Conservation (phyloP, 1,140 invertebrate species). For the Drosophila suzukii region DNA sequence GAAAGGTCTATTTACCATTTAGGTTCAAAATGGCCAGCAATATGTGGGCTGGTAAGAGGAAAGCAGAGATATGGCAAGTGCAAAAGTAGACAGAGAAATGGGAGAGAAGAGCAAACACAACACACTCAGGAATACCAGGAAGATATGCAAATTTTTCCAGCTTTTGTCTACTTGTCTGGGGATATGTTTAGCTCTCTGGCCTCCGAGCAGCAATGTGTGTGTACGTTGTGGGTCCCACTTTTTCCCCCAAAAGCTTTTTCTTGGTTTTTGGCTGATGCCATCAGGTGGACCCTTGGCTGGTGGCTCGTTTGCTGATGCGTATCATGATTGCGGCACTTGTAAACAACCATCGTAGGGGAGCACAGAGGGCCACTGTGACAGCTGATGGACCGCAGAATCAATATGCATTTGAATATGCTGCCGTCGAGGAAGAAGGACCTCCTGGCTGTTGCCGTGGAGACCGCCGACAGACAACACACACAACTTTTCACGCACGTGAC, state of each 20-base stretch:
- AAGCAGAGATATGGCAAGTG: slow-evolving; percentile 39
- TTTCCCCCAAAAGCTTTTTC: slow-evolving; percentile 8
- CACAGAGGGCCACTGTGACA: slow-evolving; percentile 14
- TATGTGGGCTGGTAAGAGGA: slow-evolving; percentile 7
- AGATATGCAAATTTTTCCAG: slow-evolving; percentile 66
- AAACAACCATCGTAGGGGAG: slow-evolving; percentile 48
- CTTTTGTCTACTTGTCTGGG: slow-evolving; percentile 61
- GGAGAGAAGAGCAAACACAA: slow-evolving; percentile 20
- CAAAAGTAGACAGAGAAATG: slow-evolving; percentile 26
- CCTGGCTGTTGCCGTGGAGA: background rate
- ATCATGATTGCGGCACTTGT: slow-evolving; percentile 74
- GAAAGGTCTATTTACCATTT: slow-evolving; percentile 40
- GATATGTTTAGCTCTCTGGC: slow-evolving; percentile 51
- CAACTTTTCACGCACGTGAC: slow-evolving; percentile 67
- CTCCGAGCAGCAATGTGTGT: slow-evolving; percentile 30
- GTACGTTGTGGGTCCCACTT: background rate
- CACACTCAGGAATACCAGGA: slow-evolving; percentile 7
- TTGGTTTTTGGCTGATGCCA: slow-evolving; percentile 40
- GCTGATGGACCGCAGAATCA: slow-evolving; percentile 72
- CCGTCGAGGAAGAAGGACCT: background rate
- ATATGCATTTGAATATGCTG: slow-evolving; percentile 78
- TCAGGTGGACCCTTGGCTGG: slow-evolving; percentile 54
- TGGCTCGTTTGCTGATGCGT: slow-evolving; percentile 65
- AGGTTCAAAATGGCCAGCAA: slow-evolving; percentile 55
- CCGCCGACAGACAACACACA: slow-evolving; percentile 25